These are phyloP conservation scores for Chanos chanos DNA, from an alignment of 2,797 vertebrate genomes.

Conservation along the genomic window DNA sequence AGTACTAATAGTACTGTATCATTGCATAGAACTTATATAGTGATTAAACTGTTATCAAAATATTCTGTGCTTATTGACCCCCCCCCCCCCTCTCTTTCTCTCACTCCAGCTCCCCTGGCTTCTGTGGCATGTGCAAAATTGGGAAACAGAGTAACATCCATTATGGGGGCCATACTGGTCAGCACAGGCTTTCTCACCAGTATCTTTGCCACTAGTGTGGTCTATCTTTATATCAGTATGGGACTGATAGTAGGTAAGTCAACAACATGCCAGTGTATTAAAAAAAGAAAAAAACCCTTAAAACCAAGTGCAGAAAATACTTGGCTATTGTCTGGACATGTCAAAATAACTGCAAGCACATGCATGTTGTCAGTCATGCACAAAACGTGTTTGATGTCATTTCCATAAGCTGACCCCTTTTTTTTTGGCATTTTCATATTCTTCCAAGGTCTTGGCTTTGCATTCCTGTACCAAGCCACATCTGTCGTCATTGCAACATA, in stretches of 20 bases:
- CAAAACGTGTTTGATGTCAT: neutral
- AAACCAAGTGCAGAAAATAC: too few relatives aligned
- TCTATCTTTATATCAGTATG: slow-evolving; percentile 89
- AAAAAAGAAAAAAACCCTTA: too few relatives aligned
- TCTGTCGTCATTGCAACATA: slow-evolving; percentile 80
- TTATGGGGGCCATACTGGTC: slow-evolving; percentile 77
- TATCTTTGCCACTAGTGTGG: slow-evolving; percentile 77
- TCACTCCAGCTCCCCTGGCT: slow-evolving; percentile 74
- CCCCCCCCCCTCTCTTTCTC: slow-evolving; percentile 30
- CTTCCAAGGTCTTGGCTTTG: slow-evolving; percentile 80
- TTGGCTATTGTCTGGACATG: too few relatives aligned
- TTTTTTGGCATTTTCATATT: too few relatives aligned
- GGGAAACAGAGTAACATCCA: slow-evolving; percentile 74
- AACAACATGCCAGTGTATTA: neutral
- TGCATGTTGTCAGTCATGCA: neutral
- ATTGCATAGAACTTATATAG: too few relatives aligned
- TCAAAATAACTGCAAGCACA: too few relatives aligned
- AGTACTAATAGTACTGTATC: too few relatives aligned
- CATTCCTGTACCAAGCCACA: slow-evolving; percentile 84
- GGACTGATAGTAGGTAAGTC: slow-evolving; percentile 85
- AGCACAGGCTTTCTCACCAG: slow-evolving; percentile 83
- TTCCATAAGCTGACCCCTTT: neutral
- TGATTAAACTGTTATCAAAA: too few relatives aligned
- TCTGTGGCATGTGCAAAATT: slow-evolving; percentile 73
- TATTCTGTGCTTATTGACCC: too few relatives aligned